Base-by-base conservation (phyloP, 92 coral and sea anemone genomes). In the Palythoa heliodiscus region DNA sequence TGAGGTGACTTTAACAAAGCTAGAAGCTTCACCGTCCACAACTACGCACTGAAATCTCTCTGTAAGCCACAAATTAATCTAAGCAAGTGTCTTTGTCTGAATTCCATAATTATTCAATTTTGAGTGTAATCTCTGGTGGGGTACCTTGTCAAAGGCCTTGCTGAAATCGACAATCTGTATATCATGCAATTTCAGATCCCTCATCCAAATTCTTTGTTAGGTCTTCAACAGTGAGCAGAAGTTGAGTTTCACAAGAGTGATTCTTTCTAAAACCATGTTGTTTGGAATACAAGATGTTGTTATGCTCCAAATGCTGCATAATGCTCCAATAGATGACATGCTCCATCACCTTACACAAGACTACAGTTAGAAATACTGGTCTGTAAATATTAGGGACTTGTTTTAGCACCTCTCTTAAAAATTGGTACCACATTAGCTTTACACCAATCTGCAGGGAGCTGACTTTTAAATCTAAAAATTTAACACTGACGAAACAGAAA, bases 351-450 rank as follows among this genome's bases (percentile, higher is more conserved):
- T 85, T 89, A 79, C 92, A 85, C 64, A 72, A 73, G 1, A 67
- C 83, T 10, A 72, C 69, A 48, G 92, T 89, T 35, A 88, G 82
- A 14, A 86, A 83, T n/a, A 88, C 88, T 54, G 88, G 91, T 84
- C 91, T 58, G 52, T 83, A 76, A 52, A 75, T 88, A 43, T 61
- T 88, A 71, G 84, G 73, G 64, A 73, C 88, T 19, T 74, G 88
- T 76, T 88, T 88, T 83, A 16, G 12, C 58, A 1, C 88, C 88
- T 53, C 76, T 83, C 76, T 88, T 75, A 39, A 83, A 83, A n/a
- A 83, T 69, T 20, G 88, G 91, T 4, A 76, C 88, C 10, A 83
- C 84, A 64, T 82, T 57, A 58, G 64, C 19, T 58, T 4, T 15
- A 58, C 19, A 58, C 64, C 64, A 58, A 58, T 58, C 22, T 58